These are phyloP conservation scores for Cyprinodon brontotheroides DNA, from an alignment of 2,113 vertebrate species.

Conservation along the genomic window DNA sequence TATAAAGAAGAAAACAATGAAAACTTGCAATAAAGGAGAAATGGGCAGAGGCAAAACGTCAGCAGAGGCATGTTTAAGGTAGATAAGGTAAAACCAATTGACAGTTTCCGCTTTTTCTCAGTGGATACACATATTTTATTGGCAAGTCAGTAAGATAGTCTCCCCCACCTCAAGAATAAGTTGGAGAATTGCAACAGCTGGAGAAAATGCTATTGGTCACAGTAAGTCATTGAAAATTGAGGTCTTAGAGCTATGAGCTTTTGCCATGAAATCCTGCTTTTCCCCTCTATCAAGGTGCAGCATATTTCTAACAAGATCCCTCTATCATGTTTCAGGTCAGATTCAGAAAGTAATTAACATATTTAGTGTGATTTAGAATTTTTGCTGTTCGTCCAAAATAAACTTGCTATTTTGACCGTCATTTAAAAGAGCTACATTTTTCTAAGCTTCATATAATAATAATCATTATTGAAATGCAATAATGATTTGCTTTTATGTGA, in stretches of 20 bases:
- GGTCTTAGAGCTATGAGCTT: constrained; percentile 56
- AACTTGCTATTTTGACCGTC: constrained; percentile 10
- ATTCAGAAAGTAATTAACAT: constrained; percentile 61
- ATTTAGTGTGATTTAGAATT: constrained; percentile 21
- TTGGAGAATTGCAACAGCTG: constrained; percentile 72
- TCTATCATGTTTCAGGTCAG: constrained; percentile 35
- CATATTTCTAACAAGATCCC: constrained; percentile 57
- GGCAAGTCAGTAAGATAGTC: constrained; percentile 71
- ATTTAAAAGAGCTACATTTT: background rate
- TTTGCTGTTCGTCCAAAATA: constrained; percentile 12
- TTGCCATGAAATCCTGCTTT: constrained; percentile 65
- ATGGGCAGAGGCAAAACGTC: constrained; percentile 60
- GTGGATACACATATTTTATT: constrained; percentile 73
- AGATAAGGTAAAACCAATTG: constrained; percentile 79
- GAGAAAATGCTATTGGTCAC: constrained; percentile 76
- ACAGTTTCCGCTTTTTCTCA: constrained; percentile 66
- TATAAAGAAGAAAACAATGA: constrained; percentile 48
- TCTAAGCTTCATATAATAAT: background rate
- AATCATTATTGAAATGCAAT: background rate
- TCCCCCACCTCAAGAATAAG: constrained; percentile 65
- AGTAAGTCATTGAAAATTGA: constrained; percentile 69
- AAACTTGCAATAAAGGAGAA: constrained; percentile 51
- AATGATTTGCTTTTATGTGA: background rate
- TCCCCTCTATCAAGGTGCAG: constrained; percentile 57
- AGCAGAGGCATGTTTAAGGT: constrained; percentile 75